phyloP scores from a whole-genome alignment of 2,888 invertebrate species.

The Melinopterus prodromus region DNA sequence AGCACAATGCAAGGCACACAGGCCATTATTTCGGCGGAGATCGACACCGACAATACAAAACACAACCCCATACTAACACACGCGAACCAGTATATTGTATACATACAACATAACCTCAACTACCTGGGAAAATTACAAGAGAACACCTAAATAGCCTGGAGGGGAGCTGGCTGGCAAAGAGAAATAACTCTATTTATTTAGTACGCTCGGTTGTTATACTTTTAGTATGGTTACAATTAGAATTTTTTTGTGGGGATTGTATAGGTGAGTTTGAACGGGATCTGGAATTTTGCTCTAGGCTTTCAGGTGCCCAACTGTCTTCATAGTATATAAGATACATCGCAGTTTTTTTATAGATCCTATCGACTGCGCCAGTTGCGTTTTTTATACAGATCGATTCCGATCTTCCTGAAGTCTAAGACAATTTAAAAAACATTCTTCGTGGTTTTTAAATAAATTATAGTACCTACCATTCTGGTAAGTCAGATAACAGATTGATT shows the following conservation, averaged over 20 bases:
- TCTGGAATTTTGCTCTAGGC: no score
- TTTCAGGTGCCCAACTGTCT: no score
- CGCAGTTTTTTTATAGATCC: no score
- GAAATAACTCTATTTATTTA: conserved; percentile 4
- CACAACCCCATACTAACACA: not conserved
- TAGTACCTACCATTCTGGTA: no score
- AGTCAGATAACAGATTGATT: no score
- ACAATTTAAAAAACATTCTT: no score
- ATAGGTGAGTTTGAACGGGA: no score
- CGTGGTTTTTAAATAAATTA: no score
- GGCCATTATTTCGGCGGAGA: not conserved
- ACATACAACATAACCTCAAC: not conserved
- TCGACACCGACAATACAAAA: not conserved
- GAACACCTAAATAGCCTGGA: not conserved
- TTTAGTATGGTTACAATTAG: not conserved
- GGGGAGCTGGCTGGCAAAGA: not conserved
- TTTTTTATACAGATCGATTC: no score
- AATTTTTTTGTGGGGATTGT: not conserved
- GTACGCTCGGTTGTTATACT: not conserved
- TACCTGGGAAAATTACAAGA: conserved; percentile 4
- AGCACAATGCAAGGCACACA: not conserved
- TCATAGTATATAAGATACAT: no score
- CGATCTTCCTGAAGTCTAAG: no score
- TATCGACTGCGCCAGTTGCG: no score
- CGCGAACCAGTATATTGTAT: not conserved